Conservation (phyloP, 2,113 vertebrate species). For the Heterocephalus glaber region DNA sequence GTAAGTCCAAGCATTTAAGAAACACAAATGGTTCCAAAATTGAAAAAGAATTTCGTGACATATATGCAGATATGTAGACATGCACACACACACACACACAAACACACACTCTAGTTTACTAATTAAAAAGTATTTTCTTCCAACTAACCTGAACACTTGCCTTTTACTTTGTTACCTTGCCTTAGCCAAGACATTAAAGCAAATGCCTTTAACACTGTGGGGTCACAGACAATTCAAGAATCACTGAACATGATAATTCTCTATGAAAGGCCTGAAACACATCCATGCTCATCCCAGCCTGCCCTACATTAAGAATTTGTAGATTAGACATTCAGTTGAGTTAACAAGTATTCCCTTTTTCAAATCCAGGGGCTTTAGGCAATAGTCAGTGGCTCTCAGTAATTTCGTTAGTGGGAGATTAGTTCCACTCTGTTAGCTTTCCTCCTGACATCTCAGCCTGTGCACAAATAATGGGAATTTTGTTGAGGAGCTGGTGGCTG, state of each 20-base stretch:
- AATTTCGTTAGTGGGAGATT: constrained; percentile 1
- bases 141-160: neutral
- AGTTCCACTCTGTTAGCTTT: constrained; percentile 7
- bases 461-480: neutral
- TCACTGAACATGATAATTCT: neutral
- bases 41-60: neutral
- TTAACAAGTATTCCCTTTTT: constrained; percentile 5
- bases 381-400: neutral
- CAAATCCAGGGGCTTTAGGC: constrained; percentile 5
- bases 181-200: neutral
- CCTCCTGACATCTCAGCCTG: neutral
- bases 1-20: neutral
- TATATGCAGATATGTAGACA: neutral
- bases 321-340: constrained; percentile 7
- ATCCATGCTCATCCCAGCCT: neutral
- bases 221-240: neutral
- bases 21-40: neutral
- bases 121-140: constrained; percentile 25
- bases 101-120: neutral
- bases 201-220: neutral
- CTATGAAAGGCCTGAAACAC: neutral
- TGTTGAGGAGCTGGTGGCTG: neutral
- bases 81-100: neutral
- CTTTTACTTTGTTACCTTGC: neutral
- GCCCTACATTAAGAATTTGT: neutral